Base-by-base conservation (phyloP, 2,113 vertebrate genomes). In the Cichladusa arquata region DNA sequence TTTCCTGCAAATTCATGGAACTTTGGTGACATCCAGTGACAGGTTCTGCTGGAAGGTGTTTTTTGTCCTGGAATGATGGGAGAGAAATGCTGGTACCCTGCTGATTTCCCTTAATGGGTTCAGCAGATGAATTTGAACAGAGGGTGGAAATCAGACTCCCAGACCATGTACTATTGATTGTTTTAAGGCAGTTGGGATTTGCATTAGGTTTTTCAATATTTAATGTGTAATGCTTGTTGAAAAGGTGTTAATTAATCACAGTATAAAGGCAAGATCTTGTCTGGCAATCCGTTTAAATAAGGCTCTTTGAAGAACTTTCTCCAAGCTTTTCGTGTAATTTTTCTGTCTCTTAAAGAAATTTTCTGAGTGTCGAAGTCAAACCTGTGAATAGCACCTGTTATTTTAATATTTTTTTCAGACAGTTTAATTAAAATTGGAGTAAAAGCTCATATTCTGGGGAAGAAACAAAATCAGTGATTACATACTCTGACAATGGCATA, bases 21-120 rank as follows among this genome's bases (percentile, higher is more conserved):
- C 81, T 93, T 92, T 74, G 93, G 88, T 95, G 95, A 93, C 90
- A 93, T 87, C 93, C 94, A 96, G 92, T 89, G 88, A 95, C 94
- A 86, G 36, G 25, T 93, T 95, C 80, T 86, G 67, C 86, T 83
- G 81, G 73, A 92, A 91, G 51, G 47, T 76, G 34, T 14, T 45
- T 79, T 82, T 82, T 47, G 36, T 72, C 67, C 56, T 45, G 47
- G 50, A 80, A 77, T 50, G 48, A 48, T 65, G n/a, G 70, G 23
- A 77, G 44, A 24, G 62, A 80, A 84, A 44, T 9, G 5, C 19
- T 77, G 31, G 29, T 89, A 56, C 5, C 45, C 34, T 87, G 57
- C 70, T 87, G 42, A 20, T 65, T 93, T 87, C 45, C 16, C 22
- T 62, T 82, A 51, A 58, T n/a, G 51, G 58, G 40, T 64, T 61